Percentiles rank a stretch among this genome's conserved stretches.
Evolutionary conservation across 1,140 invertebrate genomes (phyloP).

Genomic region (Oryctes rhinoceros): DNA sequence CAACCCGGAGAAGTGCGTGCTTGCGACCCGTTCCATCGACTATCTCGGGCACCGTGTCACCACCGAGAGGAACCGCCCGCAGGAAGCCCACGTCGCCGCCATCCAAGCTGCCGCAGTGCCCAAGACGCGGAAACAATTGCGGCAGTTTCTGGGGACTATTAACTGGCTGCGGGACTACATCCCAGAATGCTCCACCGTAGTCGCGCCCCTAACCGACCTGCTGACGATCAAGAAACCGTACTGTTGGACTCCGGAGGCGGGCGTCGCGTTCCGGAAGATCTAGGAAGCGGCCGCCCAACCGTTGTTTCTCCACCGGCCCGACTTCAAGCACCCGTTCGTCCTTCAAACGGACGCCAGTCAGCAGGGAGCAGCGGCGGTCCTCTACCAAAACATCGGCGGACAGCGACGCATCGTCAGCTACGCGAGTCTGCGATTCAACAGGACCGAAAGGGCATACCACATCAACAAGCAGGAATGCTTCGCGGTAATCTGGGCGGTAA

Average conservation of each 20-base stretch:
- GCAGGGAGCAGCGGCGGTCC: no score
- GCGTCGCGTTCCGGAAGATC: conserved; percentile 51
- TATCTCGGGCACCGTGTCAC: conserved; percentile 42
- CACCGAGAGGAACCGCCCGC: no score
- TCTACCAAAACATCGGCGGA: no score
- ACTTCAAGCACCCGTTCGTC: no score
- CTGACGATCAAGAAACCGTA: conserved; percentile 47
- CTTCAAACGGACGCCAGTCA: conserved; percentile 56
- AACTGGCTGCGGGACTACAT: no score
- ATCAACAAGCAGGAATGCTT: conserved; percentile 49
- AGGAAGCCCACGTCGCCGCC: no score
- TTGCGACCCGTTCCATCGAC: conserved; percentile 44
- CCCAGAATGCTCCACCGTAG: conserved; percentile 45
- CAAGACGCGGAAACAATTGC: conserved; percentile 44
- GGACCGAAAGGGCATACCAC: conserved; percentile 43
- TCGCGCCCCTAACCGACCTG: conserved; percentile 45
- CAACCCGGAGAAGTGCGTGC: no score
- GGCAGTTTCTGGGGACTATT: conserved; percentile 48
- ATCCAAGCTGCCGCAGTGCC: background rate
- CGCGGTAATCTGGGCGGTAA: no score
- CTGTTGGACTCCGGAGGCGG: no score
- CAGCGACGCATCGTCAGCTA: no score
- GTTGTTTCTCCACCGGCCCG: no score
- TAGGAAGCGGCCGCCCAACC: conserved; percentile 43
- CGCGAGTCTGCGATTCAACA: conserved; percentile 44